A percentile compares a stretch with the other conserved stretches of the same genome.
These are phyloP conservation scores for Mandrillus leucophaeus DNA, from an alignment of 2,113 vertebrate genomes.

Conservation along the genomic window DNA sequence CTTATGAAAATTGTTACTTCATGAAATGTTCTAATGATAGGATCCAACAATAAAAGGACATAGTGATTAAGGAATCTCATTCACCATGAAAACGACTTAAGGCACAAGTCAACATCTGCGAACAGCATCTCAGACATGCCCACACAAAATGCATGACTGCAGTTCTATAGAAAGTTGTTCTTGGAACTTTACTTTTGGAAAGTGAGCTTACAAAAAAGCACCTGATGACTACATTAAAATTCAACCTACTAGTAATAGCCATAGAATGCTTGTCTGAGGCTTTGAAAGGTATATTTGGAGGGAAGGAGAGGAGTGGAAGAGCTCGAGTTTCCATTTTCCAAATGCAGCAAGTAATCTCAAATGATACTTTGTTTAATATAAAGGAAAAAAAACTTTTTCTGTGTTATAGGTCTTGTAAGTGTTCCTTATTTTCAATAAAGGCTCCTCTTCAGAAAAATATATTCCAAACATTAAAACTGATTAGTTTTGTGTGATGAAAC, in stretches of 20 bases:
- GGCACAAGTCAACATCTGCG: not conserved
- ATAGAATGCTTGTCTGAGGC: not conserved
- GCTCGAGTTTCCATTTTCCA: not conserved
- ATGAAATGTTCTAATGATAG: not conserved
- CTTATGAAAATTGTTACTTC: not conserved
- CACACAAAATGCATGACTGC: not conserved
- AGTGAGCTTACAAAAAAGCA: not conserved
- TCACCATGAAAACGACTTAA: not conserved
- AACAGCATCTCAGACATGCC: not conserved
- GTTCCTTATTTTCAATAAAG: not conserved
- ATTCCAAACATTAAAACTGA: not conserved
- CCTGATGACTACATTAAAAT: not conserved
- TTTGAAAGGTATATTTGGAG: not conserved
- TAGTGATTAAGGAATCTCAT: not conserved
- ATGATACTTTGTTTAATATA: not conserved
- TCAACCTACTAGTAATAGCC: not conserved
- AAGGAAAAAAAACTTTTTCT: not conserved
- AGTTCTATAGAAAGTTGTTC: not conserved
- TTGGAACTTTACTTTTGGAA: conserved; percentile 47
- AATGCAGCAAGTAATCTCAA: not conserved
- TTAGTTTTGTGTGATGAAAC: not conserved
- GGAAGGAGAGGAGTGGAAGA: not conserved
- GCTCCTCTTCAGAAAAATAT: not conserved
- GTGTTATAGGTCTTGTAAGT: not conserved
- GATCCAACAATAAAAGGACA: not conserved